phyloP scores from a whole-genome alignment of 2,113 vertebrate species.

The Recurvirostra avosetta region DNA sequence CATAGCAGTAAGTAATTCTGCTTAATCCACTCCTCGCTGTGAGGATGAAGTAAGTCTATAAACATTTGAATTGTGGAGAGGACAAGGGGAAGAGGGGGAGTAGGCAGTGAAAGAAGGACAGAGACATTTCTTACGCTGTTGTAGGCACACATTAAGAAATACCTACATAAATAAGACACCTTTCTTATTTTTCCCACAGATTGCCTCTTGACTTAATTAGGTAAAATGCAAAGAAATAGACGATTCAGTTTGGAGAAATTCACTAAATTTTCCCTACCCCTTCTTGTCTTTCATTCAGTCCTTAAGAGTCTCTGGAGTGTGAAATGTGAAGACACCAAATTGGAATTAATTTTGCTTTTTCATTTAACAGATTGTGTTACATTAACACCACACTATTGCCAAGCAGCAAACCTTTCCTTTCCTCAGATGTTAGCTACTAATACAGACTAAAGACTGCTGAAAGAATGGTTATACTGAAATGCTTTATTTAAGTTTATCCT shows the following conservation, averaged over 20 bases:
- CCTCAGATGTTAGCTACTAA: slow-evolving; percentile 62
- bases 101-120: background rate
- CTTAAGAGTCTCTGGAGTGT: slow-evolving; percentile 59
- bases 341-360: slow-evolving; percentile 69
- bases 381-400: slow-evolving; percentile 61
- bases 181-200: background rate
- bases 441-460: slow-evolving; percentile 30
- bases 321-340: slow-evolving; percentile 66
- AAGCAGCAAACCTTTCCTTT: slow-evolving; percentile 57
- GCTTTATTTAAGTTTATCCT: slow-evolving; percentile 59
- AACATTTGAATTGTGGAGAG: slow-evolving; percentile 13
- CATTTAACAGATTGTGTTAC: slow-evolving; percentile 69
- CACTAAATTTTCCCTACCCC: background rate
- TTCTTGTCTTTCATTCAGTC: slow-evolving; percentile 54
- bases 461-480: slow-evolving; percentile 44
- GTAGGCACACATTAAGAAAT: background rate
- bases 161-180: background rate
- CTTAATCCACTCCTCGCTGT: slow-evolving; percentile 54
- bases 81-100: background rate
- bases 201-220: background rate
- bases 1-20: slow-evolving; percentile 48
- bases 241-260: background rate
- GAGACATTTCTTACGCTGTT: background rate
- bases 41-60: slow-evolving; percentile 37
- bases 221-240: background rate